These are phyloP conservation scores for Beaufortia kweichowensis DNA, from an alignment of 2,113 vertebrate species.

Conservation along the genomic window DNA sequence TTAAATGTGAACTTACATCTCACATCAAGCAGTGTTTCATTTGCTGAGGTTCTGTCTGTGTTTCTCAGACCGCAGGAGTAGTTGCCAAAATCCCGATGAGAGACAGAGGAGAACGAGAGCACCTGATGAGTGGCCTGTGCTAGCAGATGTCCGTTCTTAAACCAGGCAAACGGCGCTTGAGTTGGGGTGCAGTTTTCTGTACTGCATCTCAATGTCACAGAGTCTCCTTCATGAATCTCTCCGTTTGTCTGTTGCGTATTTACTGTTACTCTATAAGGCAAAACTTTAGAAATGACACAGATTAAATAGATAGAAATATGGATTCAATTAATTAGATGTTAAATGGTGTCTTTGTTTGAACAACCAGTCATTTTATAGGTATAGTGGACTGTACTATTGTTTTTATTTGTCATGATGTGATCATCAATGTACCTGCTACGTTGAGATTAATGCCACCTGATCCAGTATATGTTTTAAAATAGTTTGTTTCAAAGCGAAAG, in stretches of 20 bases:
- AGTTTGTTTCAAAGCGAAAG: background rate
- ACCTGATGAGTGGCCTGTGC: background rate
- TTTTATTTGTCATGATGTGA: background rate
- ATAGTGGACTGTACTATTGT: background rate
- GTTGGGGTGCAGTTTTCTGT: conserved; percentile 24
- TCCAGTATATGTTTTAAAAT: background rate
- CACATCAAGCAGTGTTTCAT: conserved; percentile 20
- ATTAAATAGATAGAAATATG: background rate
- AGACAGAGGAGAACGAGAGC: background rate
- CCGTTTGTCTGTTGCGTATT: background rate
- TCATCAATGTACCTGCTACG: conserved; percentile 23
- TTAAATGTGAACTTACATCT: conserved; percentile 17
- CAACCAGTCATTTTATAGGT: too few species aligned
- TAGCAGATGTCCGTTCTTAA: conserved; percentile 21
- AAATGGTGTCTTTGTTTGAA: too few species aligned
- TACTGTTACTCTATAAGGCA: conserved; percentile 11
- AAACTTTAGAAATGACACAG: background rate
- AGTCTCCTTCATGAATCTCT: conserved; percentile 19
- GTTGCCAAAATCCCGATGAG: background rate
- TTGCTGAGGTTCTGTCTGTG: background rate
- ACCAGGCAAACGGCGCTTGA: conserved; percentile 1
- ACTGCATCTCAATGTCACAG: conserved; percentile 19
- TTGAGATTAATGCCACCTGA: background rate
- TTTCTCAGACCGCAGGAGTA: conserved; percentile 28
- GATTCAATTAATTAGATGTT: background rate